A percentile compares a stretch with the other conserved stretches of the same genome.
Conservation (phyloP, 2,797 vertebrate species). For the Centroberyx gerrardi region DNA sequence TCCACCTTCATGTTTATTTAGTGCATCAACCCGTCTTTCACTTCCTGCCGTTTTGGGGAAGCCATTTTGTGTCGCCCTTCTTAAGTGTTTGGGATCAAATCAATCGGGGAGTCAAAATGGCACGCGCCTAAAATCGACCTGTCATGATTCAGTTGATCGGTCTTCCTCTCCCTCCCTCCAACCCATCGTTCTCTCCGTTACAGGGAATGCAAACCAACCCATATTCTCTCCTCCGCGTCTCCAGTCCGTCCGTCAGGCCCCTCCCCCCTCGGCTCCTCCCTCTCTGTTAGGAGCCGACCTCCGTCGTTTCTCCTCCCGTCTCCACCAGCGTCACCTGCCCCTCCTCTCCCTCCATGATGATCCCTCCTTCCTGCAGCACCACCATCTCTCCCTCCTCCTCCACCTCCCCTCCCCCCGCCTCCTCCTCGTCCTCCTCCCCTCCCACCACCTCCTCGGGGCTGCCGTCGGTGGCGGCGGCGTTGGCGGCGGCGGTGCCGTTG, state of each 20-base stretch:
- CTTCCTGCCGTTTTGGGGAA: not conserved
- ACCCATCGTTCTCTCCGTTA: no score
- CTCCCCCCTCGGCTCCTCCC: not conserved
- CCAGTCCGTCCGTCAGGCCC: not conserved
- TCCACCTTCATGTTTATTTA: no score
- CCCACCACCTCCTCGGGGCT: constrained; percentile 80
- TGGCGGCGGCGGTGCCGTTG: constrained; percentile 41
- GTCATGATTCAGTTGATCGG: no score
- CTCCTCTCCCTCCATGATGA: constrained; percentile 84
- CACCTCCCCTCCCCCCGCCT: constrained; percentile 60
- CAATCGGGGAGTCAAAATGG: no score
- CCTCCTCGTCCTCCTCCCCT: constrained; percentile 73
- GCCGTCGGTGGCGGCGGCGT: not conserved
- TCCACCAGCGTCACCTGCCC: constrained; percentile 86
- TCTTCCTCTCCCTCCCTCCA: no score
- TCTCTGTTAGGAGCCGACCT: constrained; percentile 79
- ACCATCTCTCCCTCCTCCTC: constrained; percentile 81
- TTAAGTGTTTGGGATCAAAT: not conserved
- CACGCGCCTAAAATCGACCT: no score
- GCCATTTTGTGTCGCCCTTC: not conserved
- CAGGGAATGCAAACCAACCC: no score
- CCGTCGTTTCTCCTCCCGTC: constrained; percentile 70
- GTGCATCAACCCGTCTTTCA: not conserved
- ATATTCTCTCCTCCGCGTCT: no score
- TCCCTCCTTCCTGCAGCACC: constrained; percentile 83